phyloP scores from a whole-genome alignment of 1,140 invertebrate species.

The Campoletis sonorensis region DNA sequence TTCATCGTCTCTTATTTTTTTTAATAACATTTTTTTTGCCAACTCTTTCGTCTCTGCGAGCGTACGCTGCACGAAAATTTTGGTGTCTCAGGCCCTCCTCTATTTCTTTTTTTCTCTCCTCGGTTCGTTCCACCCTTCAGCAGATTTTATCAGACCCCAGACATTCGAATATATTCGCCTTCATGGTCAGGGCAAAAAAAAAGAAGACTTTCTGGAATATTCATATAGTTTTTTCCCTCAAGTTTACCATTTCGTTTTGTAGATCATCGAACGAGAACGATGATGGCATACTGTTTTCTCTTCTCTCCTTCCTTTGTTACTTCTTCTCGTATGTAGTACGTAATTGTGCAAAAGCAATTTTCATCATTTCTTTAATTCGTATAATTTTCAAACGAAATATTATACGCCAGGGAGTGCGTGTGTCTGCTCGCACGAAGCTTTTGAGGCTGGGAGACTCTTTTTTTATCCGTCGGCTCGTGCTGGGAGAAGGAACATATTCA shows the following conservation, averaged over 20 bases:
- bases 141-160: slow-evolving; percentile 11
- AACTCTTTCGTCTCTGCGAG: slow-evolving; percentile 20
- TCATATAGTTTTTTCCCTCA: neutral
- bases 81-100: neutral
- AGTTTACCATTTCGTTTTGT: neutral
- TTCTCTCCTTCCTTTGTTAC: neutral
- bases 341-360: neutral
- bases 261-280: neutral
- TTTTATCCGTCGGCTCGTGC: slow-evolving; percentile 11
- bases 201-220: neutral
- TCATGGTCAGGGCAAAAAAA: neutral
- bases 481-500: neutral
- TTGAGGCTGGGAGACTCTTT: neutral
- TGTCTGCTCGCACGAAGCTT: neutral
- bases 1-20: neutral
- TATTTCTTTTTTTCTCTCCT: slow-evolving; percentile 42
- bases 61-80: neutral
- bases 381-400: slow-evolving; percentile 13
- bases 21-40: slow-evolving; percentile 34
- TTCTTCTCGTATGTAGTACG: neutral
- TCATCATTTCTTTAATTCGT: slow-evolving; percentile 19
- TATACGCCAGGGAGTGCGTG: neutral
- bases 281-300: neutral
- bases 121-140: slow-evolving; percentile 31
- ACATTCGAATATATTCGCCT: neutral